Evolutionary conservation across 2,888 invertebrate genomes (phyloP), one percentile per base, ranked within the genome.

Genomic region (Sericinus montela): DNA sequence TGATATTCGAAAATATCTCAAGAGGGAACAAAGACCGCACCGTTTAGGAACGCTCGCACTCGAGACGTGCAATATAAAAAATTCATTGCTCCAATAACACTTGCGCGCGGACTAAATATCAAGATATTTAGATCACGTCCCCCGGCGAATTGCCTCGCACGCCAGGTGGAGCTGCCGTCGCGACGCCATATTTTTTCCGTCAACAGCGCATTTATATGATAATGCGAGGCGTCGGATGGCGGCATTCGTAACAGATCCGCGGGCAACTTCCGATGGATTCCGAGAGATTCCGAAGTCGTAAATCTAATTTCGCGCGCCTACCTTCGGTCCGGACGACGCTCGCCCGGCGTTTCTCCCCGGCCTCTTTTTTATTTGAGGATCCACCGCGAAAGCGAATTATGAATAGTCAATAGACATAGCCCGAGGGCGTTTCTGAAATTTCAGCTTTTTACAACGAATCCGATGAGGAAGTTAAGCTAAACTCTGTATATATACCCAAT

Each of bases 221-320:
- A 69, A 85, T 84, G 73, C 53, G 58, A 5, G 34, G 13, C 42
- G 41, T 42, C 64, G 63, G 65, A 45, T 66, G 65, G 63, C 65
- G 65, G 69, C 69, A 68, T 73, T 68, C 74, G 76, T 72, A 74
- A 80, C 78, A 79, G 81, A 83, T 84, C 80, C 70, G 57, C 61
- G 35, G 5, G 65, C 62, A 68, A 72, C 67, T 65, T 71, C 62
- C 68, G 78, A 77, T 75, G 80, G 80, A 75, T 80, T 78, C 80
- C 77, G 76, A 81, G 83, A 82, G 83, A 82, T 77, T 77, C 75
- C 75, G 72, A 74, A 80, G 73, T 80, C 80, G 77, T 80, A 86
- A 86, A 86, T 87, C 82, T 82, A 86, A 85, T 87, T 86, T 19
- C 3, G 75, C 68, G 72, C 69, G 69, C 75, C 70, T 72, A 73